Evolutionary conservation across 1,140 invertebrate genomes (phyloP).

Genomic region (Lordiphosa clarofinis): DNA sequence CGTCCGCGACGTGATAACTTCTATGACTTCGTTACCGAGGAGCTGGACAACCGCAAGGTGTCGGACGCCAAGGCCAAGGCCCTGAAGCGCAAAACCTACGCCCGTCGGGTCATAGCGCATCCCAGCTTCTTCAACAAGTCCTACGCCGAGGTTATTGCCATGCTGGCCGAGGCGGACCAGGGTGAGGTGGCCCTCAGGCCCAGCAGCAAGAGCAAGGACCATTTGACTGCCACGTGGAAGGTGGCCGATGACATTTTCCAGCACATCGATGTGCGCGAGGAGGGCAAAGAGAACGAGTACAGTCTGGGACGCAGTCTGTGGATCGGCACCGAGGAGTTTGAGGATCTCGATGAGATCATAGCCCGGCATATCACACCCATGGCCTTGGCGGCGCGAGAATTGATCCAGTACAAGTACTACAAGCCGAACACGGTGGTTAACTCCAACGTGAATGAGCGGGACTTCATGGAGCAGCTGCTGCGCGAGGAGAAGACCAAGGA

Average conservation of each 20-base stretch:
- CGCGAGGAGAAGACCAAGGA: slow-evolving; percentile 92
- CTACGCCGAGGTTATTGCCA: slow-evolving; percentile 94
- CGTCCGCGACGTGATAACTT: slow-evolving; percentile 93
- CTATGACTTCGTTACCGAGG: slow-evolving; percentile 94
- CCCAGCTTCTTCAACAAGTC: slow-evolving; percentile 98
- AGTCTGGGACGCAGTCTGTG: slow-evolving; percentile 92
- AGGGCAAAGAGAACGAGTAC: slow-evolving; percentile 98
- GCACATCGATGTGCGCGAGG: slow-evolving; percentile 97
- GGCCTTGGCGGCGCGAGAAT: slow-evolving; percentile 94
- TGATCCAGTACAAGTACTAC: slow-evolving; percentile 95
- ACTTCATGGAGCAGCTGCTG: slow-evolving; percentile 92
- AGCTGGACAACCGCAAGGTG: slow-evolving; percentile 87
- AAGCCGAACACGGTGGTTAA: slow-evolving; percentile 86
- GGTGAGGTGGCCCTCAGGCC: slow-evolving; percentile 98
- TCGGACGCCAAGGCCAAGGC: slow-evolving; percentile 90
- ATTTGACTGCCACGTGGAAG: slow-evolving; percentile 99
- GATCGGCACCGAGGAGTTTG: slow-evolving; percentile 95
- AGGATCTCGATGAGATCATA: slow-evolving; percentile 99
- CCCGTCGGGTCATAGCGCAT: slow-evolving; percentile 98
- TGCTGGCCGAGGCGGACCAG: slow-evolving; percentile 95
- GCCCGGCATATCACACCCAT: slow-evolving; percentile 97
- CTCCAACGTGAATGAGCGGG: slow-evolving; percentile 81
- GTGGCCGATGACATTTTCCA: slow-evolving; percentile 96
- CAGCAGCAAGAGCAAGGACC: slow-evolving; percentile 97
- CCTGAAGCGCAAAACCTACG: slow-evolving; percentile 87